These are phyloP conservation scores for Phataginus tetradactyla DNA, from an alignment of 2,797 vertebrate genomes.

Conservation along the genomic window DNA sequence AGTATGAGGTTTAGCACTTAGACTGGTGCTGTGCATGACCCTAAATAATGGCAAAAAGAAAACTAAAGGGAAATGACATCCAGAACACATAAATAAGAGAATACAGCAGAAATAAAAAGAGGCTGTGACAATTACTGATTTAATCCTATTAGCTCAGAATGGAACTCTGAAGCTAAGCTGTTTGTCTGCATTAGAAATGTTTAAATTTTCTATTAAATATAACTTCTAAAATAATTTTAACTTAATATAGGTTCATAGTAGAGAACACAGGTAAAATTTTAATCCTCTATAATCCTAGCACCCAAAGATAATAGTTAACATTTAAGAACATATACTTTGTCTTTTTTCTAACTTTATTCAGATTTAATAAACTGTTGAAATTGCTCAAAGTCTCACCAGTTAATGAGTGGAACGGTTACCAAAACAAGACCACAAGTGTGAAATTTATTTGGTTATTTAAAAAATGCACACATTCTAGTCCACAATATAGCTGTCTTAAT, in stretches of 20 bases:
- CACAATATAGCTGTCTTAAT: background rate
- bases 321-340: background rate
- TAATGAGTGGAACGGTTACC: background rate
- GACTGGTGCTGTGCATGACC: background rate
- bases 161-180: background rate
- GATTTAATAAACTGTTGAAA: background rate
- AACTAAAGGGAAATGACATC: background rate
- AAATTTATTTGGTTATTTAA: background rate
- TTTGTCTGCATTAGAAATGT: background rate
- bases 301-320: background rate
- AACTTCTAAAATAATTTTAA: constrained; percentile 22
- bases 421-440: background rate
- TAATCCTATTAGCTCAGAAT: background rate
- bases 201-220: background rate
- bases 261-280: background rate
- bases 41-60: background rate
- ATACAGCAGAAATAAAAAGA: background rate
- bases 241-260: background rate
- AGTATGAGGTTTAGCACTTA: background rate
- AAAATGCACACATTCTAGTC: background rate
- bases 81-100: background rate
- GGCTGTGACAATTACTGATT: background rate
- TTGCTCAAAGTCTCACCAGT: background rate
- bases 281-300: background rate
- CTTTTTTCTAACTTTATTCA: background rate